Evolutionary conservation across 1,140 invertebrate species (phyloP).

Genomic region (Conus ventricosus): DNA sequence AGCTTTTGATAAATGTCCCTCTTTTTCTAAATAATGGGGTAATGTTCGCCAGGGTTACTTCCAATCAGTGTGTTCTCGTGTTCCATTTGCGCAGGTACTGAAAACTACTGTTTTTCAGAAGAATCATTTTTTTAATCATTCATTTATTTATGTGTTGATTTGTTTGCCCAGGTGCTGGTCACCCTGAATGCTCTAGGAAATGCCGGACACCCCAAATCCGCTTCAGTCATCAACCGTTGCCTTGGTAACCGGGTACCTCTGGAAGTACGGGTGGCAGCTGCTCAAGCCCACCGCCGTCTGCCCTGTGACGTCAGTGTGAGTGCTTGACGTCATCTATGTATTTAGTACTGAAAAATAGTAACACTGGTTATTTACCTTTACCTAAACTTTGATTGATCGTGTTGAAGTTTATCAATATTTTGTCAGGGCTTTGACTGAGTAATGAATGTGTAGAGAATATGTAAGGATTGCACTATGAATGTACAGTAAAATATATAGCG

Average conservation of each 20-base stretch:
- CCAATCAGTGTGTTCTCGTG: no score
- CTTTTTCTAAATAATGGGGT: no score
- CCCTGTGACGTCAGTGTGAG: conserved; percentile 81
- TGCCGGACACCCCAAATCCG: conserved; percentile 83
- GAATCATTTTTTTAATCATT: no score
- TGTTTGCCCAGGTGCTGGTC: conserved; percentile 79
- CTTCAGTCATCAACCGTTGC: conserved; percentile 81
- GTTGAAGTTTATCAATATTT: no score
- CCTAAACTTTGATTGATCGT: background rate
- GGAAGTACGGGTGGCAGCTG: conserved; percentile 85
- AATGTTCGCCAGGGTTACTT: no score
- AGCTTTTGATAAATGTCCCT: no score
- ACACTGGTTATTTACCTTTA: background rate
- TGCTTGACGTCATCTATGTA: conserved; percentile 39
- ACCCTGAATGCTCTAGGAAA: conserved; percentile 92
- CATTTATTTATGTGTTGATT: background rate
- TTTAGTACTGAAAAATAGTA: background rate
- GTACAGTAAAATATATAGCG: no score
- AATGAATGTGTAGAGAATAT: no score
- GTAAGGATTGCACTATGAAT: no score
- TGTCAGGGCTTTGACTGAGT: no score
- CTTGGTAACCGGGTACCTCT: conserved; percentile 80
- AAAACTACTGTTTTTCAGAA: no score
- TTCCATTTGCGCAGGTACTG: no score
- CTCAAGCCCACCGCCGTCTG: conserved; percentile 85